Evolutionary conservation across 37 sponge, comb jelly and placozoan genomes (phyloP), one percentile per base, ranked within the genome.

Genomic region (Crambe crambe): DNA sequence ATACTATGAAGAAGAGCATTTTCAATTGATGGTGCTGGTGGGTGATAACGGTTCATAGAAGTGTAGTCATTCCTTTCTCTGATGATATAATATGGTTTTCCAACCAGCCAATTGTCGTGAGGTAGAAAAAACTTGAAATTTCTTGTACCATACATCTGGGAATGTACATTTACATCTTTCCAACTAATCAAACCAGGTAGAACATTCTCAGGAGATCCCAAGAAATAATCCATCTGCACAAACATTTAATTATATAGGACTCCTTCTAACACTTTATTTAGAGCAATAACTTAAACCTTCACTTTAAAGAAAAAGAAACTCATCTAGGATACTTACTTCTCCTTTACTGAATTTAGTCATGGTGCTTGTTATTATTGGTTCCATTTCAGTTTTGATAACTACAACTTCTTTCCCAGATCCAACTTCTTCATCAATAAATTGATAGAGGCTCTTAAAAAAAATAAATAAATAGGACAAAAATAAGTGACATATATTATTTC

Each of bases 61-160:
- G 74, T 30, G 17, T 26, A 60, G 0, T 23, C 42, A 1, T 35
- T 27, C 15, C 35, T 29, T 23, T 61, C 58, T 30, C 56, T 58
- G 15, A 94, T n/a, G 47, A 95, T 70, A 59, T 62, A 66, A 80
- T 95, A 95, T 0, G 84, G 58, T 6, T 80, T 38, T 22, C 90
- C 93, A 22, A 92, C 39, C 3, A 64, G 66, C 44, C 37, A 68
- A 42, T 72, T 26, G 15, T 32, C 57, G 5, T 77, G 85, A 23
- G 96, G 96, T 31, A 86, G 56, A 38, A 95, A 92, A 25, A 44
- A 23, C 18, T 65, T 42, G 58, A 95, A 92, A 73, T 95, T 95
- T 20, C 42, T 56, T 43, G 71, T 71, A 37, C 92, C 92, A 59
- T 86, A 92, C 34, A 56, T 43, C 10, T 80, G 80, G 0, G 83